These are phyloP conservation scores for Bombus vancouverensis DNA, from an alignment of 1,140 invertebrate species.

Conservation along the genomic window DNA sequence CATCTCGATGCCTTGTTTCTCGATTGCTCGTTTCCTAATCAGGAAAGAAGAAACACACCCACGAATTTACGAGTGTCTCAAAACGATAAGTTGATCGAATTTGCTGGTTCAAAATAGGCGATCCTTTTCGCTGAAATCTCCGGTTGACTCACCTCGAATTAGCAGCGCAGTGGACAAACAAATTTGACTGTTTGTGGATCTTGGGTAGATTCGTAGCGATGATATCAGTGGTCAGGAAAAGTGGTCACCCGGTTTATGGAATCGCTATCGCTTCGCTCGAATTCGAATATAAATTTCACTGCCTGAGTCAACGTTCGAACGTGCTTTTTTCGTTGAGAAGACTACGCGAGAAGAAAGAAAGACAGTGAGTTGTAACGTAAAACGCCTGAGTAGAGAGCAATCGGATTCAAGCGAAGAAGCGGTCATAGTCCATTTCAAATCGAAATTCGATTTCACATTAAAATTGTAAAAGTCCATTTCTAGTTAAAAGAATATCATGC, in stretches of 20 bases:
- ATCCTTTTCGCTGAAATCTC: neutral
- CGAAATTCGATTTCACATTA: too few species aligned
- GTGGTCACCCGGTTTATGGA: neutral
- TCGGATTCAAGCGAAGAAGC: too few species aligned
- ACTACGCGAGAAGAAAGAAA: neutral
- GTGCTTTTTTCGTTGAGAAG: neutral
- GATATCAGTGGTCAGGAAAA: slow-evolving; percentile 32
- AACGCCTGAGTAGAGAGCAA: too few species aligned
- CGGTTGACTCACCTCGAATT: slow-evolving; percentile 23
- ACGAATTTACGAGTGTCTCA: too few species aligned
- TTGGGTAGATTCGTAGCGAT: neutral
- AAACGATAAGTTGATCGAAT: too few species aligned
- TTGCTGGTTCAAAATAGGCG: slow-evolving; percentile 6
- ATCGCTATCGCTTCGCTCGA: neutral
- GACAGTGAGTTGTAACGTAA: neutral
- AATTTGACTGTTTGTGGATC: neutral
- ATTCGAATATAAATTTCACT: neutral
- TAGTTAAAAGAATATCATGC: too few species aligned
- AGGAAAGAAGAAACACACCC: neutral
- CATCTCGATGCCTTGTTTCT: neutral
- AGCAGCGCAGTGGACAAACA: neutral
- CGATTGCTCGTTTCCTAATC: neutral
- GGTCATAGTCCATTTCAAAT: too few species aligned
- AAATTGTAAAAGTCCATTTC: too few species aligned
- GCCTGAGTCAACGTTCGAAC: too few species aligned